These are phyloP conservation scores for Odontamblyopus rebecca DNA, from an alignment of 2,797 vertebrate species.

Conservation along the genomic window DNA sequence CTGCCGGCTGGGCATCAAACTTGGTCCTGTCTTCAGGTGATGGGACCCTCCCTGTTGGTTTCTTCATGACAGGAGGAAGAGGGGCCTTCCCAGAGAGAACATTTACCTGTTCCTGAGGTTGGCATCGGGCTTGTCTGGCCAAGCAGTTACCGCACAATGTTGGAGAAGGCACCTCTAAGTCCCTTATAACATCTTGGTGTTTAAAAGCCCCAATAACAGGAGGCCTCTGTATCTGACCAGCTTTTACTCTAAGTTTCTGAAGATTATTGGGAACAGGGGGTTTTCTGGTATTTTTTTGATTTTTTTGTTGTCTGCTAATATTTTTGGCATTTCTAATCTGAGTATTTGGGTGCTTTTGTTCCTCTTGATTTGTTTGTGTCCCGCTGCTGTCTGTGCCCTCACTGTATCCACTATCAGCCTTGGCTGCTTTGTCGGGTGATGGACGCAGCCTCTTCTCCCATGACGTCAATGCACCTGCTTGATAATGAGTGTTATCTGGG, in stretches of 20 bases:
- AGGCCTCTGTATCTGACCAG: constrained; percentile 35
- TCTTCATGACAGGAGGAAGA: constrained; percentile 69
- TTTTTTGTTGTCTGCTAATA: constrained; percentile 26
- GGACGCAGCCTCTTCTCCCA: constrained; percentile 81
- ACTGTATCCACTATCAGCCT: constrained; percentile 81
- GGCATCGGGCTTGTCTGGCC: constrained; percentile 58
- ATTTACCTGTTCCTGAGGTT: constrained; percentile 42
- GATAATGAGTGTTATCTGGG: constrained; percentile 79
- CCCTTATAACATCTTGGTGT: constrained; percentile 60
- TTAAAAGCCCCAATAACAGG: constrained; percentile 46
- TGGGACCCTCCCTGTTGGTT: constrained; percentile 45
- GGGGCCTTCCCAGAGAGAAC: constrained; percentile 57
- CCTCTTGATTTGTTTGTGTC: constrained; percentile 21
- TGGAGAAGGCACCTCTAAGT: constrained; percentile 30
- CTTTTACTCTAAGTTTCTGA: constrained; percentile 66
- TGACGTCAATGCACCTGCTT: constrained; percentile 68
- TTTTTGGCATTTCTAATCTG: constrained; percentile 29
- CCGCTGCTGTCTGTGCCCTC: constrained; percentile 55
- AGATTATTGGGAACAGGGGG: constrained; percentile 68
- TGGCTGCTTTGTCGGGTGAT: constrained; percentile 76
- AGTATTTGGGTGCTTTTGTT: constrained; percentile 11
- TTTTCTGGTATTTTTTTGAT: constrained; percentile 55
- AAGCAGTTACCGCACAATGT: constrained; percentile 72
- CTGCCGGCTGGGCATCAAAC: constrained; percentile 17
- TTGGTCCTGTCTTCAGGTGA: constrained; percentile 37